Evolutionary conservation across 2,797 vertebrate species (phyloP).

Genomic region (Halcyon chelicuti): DNA sequence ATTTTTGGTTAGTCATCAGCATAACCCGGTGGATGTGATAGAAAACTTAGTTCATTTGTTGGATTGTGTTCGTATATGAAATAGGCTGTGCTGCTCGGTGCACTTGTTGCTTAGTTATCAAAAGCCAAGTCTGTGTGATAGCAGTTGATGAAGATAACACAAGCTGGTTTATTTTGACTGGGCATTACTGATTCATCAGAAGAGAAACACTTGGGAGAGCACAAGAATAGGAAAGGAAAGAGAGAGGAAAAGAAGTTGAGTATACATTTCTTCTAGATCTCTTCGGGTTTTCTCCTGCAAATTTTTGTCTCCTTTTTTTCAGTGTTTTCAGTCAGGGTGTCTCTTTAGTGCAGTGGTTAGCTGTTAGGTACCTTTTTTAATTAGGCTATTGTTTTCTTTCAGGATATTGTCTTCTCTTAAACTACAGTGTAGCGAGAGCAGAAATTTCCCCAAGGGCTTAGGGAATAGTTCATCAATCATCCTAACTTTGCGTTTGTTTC

Average conservation of each 20-base stretch:
- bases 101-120: rapidly evolving
- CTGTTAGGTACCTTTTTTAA: neutral
- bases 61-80: rapidly evolving
- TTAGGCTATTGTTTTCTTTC: neutral
- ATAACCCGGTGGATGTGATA: neutral
- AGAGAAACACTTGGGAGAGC: neutral
- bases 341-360: neutral
- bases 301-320: neutral
- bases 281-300: neutral
- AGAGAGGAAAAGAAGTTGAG: neutral
- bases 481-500: neutral
- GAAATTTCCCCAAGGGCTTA: neutral
- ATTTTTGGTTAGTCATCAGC: neutral
- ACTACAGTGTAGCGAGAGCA: neutral
- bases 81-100: rapidly evolving
- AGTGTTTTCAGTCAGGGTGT: neutral
- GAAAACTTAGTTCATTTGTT: neutral
- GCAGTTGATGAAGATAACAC: neutral
- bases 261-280: neutral
- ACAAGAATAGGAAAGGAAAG: neutral
- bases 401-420: neutral
- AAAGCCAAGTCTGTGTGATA: rapidly evolving
- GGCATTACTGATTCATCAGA: neutral
- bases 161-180: neutral
- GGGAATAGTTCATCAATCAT: neutral